Evolutionary conservation across 2,113 vertebrate species (phyloP).

Genomic region (Genyomyrus donnyi): DNA sequence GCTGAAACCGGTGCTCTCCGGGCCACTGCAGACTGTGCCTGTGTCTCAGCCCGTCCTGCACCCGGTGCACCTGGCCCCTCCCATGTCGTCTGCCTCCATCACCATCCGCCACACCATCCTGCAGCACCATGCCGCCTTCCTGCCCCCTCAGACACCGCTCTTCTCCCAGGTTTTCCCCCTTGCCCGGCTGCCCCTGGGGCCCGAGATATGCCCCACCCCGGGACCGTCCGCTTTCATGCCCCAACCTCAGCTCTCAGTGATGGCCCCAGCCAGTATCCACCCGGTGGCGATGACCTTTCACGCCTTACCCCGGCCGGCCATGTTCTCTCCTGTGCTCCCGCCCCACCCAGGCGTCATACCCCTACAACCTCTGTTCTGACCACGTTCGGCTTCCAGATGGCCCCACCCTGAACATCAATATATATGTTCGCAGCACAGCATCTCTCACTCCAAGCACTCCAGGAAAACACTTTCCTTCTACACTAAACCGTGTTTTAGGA

Average conservation of each 20-base stretch:
- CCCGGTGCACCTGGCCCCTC: slow-evolving; percentile 57
- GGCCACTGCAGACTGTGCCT: slow-evolving; percentile 34
- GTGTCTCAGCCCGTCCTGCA: slow-evolving; percentile 50
- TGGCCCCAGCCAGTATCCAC: slow-evolving; percentile 58
- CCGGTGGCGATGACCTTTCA: slow-evolving; percentile 62
- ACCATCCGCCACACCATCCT: slow-evolving; percentile 69
- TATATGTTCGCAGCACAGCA: too few species aligned
- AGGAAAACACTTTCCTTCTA: not conserved
- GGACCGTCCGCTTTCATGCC: slow-evolving; percentile 51
- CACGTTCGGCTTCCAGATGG: not conserved
- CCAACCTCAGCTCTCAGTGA: slow-evolving; percentile 58
- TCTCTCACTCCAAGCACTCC: not conserved
- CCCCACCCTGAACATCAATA: not conserved
- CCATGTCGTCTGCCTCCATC: slow-evolving; percentile 65
- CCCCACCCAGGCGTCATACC: slow-evolving; percentile 65
- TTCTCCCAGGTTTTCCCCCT: slow-evolving; percentile 64
- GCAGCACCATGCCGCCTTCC: slow-evolving; percentile 60
- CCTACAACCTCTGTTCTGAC: slow-evolving; percentile 72
- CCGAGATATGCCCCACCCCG: slow-evolving; percentile 51
- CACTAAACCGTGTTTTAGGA: not conserved
- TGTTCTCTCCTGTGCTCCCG: slow-evolving; percentile 65
- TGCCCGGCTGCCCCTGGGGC: slow-evolving; percentile 56
- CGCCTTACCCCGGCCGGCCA: slow-evolving; percentile 52
- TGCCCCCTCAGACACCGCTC: slow-evolving; percentile 68
- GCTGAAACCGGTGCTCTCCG: slow-evolving; percentile 59